Base-by-base conservation (phyloP, 2,888 invertebrate species). In the Cataglyphis cursor region DNA sequence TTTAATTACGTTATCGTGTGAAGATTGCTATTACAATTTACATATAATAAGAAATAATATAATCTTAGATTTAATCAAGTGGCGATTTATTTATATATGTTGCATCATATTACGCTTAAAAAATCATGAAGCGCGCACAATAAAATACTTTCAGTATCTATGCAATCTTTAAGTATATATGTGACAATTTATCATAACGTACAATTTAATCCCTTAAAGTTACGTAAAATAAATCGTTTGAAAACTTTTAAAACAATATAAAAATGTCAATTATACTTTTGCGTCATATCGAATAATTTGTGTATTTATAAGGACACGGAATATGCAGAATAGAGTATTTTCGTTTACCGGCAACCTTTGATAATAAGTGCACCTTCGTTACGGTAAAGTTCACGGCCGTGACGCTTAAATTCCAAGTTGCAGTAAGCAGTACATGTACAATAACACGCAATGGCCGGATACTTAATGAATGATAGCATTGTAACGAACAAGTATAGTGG, bases 381-480 rank as follows among this genome's bases (percentile, higher is more conserved):
- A 72, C n/a, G 44, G 31, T 59, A 80, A 80, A 80, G 78, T 80
- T 80, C 78, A 80, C 72, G 78, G 81, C 41, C 75, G 75, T 81
- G 62, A 81, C 62, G 81, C 38, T 81, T 62, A 81, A 81, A 81
- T 81, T 81, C 76, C 51, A 41, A 62, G 81, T 51, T 75, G 81
- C 81, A 54, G 38, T 35, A 75, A 81, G 61, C 48, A 9, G 61
- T 35, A 51, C 75, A 38, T 74, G 41, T 81, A 12, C 44, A 78
- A 51, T 18, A 51, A 62, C 59, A 78, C 57, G 61, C 76, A 31
- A 68, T 57, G 35, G 35, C 51, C 44, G 59, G 84, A 61, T 66
- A 35, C 70, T 35, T 66, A 70, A 84, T 84, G 85, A 85, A 85
- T 75, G 84, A 75, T 72, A 68, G 72, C 75, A 75, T 84, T 84